Evolutionary conservation across 2,888 invertebrate genomes (phyloP).

Genomic region (Endotricha flammealis): DNA sequence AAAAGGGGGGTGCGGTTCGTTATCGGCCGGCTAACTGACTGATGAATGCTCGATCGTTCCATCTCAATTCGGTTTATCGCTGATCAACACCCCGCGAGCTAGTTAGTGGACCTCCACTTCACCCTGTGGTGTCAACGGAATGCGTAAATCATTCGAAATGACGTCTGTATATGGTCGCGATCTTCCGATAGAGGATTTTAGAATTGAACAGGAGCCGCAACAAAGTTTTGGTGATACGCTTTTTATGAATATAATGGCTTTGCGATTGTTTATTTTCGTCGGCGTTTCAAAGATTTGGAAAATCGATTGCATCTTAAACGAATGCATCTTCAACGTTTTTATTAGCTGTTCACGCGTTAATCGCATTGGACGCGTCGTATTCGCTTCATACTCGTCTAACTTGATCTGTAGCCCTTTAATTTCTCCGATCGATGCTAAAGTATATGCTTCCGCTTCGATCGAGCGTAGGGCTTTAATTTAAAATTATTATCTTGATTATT

Average conservation of each 20-base stretch:
- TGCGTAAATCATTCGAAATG: constrained; percentile 60
- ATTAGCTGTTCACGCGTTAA: too few relatives aligned
- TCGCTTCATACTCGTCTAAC: background rate
- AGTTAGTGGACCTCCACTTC: constrained; percentile 59
- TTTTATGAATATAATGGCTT: constrained; percentile 51
- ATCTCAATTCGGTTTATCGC: constrained; percentile 74
- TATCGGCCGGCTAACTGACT: constrained; percentile 69
- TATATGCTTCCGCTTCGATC: constrained; percentile 5
- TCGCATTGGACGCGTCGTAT: too few relatives aligned
- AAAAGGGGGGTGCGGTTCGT: constrained; percentile 58
- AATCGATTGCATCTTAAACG: background rate
- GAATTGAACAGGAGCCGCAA: constrained; percentile 52
- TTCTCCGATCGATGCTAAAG: constrained; percentile 2
- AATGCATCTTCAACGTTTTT: too few relatives aligned
- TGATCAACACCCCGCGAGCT: constrained; percentile 65
- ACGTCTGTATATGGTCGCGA: constrained; percentile 62
- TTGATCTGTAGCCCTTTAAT: background rate
- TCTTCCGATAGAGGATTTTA: constrained; percentile 43
- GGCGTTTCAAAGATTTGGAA: constrained; percentile 31
- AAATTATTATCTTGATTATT: constrained; percentile 22
- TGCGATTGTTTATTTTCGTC: constrained; percentile 39
- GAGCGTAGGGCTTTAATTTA: constrained; percentile 13
- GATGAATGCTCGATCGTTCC: constrained; percentile 70
- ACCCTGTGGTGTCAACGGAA: constrained; percentile 39
- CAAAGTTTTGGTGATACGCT: constrained; percentile 49